A percentile compares a stretch with the other conserved stretches of the same genome.
These are phyloP conservation scores for Apistogramma diplotaenia DNA, from an alignment of 2,113 vertebrate genomes.

Conservation along the genomic window DNA sequence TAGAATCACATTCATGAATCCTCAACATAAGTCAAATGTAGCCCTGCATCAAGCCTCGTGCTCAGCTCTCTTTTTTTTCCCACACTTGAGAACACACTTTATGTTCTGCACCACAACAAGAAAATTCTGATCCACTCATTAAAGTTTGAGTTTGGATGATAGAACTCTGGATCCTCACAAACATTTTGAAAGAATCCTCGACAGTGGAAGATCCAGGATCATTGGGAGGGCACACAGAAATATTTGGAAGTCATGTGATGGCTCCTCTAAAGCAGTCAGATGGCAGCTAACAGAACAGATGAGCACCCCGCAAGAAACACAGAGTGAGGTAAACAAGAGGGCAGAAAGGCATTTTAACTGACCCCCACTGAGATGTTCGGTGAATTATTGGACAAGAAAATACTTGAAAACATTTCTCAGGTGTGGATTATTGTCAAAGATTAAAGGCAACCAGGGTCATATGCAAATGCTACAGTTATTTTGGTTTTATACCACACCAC, in stretches of 20 bases:
- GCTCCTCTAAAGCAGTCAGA: conserved; percentile 38
- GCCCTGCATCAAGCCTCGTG: neutral
- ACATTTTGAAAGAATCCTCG: conserved; percentile 55
- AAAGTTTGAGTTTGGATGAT: neutral
- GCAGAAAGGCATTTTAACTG: conserved; percentile 30
- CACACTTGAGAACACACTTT: neutral
- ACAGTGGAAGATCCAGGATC: conserved; percentile 53
- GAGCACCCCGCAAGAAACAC: conserved; percentile 6
- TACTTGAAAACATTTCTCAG: conserved; percentile 1
- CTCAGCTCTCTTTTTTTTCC: neutral
- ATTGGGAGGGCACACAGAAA: conserved; percentile 38
- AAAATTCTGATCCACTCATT: neutral
- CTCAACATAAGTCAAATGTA: neutral
- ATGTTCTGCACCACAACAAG: neutral
- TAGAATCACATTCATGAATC: neutral
- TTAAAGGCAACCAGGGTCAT: neutral
- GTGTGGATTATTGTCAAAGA: neutral
- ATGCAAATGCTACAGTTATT: neutral
- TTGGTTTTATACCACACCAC: neutral
- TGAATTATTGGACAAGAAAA: conserved; percentile 12
- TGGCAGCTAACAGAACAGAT: conserved; percentile 3
- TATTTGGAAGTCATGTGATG: conserved; percentile 66
- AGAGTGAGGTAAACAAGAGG: conserved; percentile 6
- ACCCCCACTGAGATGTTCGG: conserved; percentile 29
- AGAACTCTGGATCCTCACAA: conserved; percentile 23